Evolutionary conservation across 2,888 invertebrate species (phyloP), one percentile per base, ranked within the genome.

Genomic region (Lamellibrachia columna): DNA sequence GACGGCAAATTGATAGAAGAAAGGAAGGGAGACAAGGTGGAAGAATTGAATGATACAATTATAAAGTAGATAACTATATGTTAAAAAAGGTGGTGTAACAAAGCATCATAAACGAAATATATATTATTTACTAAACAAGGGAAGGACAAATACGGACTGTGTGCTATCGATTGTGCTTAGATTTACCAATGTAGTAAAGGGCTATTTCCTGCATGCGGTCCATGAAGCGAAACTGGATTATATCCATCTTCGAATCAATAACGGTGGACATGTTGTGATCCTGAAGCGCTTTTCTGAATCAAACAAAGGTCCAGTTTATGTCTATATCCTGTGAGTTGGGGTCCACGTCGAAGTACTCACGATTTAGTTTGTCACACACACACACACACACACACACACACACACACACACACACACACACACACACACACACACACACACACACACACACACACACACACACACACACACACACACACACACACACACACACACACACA

Each of bases 341-440:
- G n/a, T n/a, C n/a, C n/a, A n/a, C n/a, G n/a, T n/a, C n/a, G n/a
- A n/a, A n/a, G n/a, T n/a, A n/a, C n/a, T n/a, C n/a, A n/a, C n/a
- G n/a, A n/a, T n/a, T n/a, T n/a, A n/a, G n/a, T n/a, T n/a, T n/a
- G n/a, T n/a, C n/a, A n/a, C 58, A 9, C 22, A 9, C 55, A 91
- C n/a, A 90, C 55, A 91, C 53, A 55, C 55, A 93, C 52, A 58
- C 75, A 91, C 22, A 58, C 11, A 91, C 3, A 92, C 28, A 53
- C 60, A 40, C 40, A 40, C 40, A 40, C 40, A 40, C 40, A 40
- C 40, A 40, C 40, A 40, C 40, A 40, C 40, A 40, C 40, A 40
- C 40, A 40, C 40, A 40, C 40, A 40, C 40, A 40, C 40, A 40
- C 40, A 40, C 40, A 40, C 40, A 40, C 40, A 40, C 40, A 40